Evolutionary conservation across 1,140 invertebrate species (phyloP).

Genomic region (Cataglyphis hispanica): DNA sequence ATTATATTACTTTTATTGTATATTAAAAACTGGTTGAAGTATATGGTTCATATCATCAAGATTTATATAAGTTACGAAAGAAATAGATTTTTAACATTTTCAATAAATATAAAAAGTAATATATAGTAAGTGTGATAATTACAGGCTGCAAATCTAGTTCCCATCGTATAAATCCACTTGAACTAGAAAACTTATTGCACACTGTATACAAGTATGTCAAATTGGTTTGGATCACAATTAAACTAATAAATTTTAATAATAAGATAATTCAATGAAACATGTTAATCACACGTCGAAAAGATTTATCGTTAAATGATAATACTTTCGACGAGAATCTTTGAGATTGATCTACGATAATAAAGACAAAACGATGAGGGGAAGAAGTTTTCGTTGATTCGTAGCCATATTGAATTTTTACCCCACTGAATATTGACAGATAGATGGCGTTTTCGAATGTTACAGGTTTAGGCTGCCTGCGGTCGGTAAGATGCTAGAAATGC

Average conservation of each 20-base stretch:
- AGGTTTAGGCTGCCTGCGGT: too few species aligned
- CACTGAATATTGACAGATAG: too few species aligned
- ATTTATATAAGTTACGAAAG: neutral
- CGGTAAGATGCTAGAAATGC: too few species aligned
- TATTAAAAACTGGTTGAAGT: neutral
- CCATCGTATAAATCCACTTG: conserved; percentile 78
- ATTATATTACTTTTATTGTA: neutral
- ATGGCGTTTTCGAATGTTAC: too few species aligned
- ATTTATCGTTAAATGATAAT: neutral
- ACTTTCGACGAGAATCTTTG: neutral
- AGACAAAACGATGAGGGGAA: too few species aligned
- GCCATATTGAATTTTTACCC: too few species aligned
- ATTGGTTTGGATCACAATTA: neutral
- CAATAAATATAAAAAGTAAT: neutral
- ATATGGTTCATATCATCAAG: neutral
- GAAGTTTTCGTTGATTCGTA: too few species aligned
- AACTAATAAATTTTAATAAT: neutral
- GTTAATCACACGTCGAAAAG: neutral
- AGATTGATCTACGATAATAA: too few species aligned
- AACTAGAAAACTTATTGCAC: neutral
- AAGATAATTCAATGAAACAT: neutral
- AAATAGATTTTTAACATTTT: conserved; percentile 3
- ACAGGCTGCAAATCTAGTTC: conserved; percentile 86
- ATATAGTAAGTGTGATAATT: conserved; percentile 71
- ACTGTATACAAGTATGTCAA: neutral